Percentiles rank a stretch among this genome's conserved stretches.
Conservation (phyloP, 1,140 invertebrate genomes). For the Trachymyrmex cornetzi region DNA sequence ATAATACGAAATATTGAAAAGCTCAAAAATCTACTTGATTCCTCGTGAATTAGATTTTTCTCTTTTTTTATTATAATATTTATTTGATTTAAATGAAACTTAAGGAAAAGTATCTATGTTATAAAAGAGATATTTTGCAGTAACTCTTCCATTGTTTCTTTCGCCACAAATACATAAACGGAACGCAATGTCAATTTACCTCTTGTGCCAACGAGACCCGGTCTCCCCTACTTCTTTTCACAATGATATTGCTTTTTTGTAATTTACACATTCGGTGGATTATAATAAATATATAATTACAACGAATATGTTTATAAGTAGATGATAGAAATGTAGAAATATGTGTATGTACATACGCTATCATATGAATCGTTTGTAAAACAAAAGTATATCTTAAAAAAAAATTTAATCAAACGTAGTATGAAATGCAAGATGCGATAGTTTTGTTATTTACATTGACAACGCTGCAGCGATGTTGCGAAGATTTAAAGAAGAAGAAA, state of each 20-base stretch:
- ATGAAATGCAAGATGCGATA: background rate
- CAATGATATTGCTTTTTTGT: background rate
- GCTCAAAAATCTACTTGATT: no score
- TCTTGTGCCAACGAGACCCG: no score
- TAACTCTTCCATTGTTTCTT: no score
- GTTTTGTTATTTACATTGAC: background rate
- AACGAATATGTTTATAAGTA: background rate
- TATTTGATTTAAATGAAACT: no score
- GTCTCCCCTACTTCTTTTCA: background rate
- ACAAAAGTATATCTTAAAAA: background rate
- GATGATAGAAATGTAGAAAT: conserved; percentile 1
- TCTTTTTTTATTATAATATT: no score
- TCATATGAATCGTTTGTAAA: background rate
- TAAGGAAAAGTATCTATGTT: no score
- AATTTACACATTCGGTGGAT: background rate
- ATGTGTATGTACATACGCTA: background rate
- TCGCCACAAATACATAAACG: no score
- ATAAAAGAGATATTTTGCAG: no score
- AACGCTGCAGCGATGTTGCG: background rate
- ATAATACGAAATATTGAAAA: no score
- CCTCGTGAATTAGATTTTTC: no score
- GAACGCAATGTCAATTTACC: no score
- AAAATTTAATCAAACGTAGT: background rate
- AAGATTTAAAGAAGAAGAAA: background rate
- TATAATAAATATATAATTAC: background rate